Conservation (phyloP, 2,888 invertebrate genomes). For the Limnephilus marmoratus region DNA sequence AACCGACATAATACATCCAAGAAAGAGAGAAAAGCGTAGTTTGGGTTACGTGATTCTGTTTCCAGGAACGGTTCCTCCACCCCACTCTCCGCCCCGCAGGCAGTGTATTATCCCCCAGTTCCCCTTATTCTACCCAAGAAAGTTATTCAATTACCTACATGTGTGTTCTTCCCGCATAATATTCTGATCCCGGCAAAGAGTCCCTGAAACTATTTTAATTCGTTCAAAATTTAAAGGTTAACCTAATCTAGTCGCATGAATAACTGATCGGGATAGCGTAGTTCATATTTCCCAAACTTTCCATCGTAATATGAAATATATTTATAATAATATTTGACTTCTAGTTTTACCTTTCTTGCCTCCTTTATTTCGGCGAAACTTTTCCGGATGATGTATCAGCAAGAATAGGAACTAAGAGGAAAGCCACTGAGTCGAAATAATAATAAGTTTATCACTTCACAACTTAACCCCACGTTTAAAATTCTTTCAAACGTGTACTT, state of each 20-base stretch:
- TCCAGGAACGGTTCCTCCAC: neutral
- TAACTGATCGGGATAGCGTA: slow-evolving; percentile 5
- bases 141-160: slow-evolving; percentile 66
- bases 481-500: neutral
- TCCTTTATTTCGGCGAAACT: neutral
- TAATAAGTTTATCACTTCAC: neutral
- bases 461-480: neutral
- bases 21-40: neutral
- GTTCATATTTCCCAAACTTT: neutral
- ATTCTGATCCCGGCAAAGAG: slow-evolving; percentile 39
- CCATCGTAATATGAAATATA: neutral
- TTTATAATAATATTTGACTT: slow-evolving; percentile 14
- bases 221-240: slow-evolving; percentile 37
- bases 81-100: neutral
- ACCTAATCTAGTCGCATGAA: slow-evolving; percentile 28
- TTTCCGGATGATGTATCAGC: neutral
- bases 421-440: neutral
- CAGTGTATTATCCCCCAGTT: slow-evolving; percentile 33
- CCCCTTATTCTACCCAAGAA: slow-evolving; percentile 53
- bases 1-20: neutral
- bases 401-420: neutral
- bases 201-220: slow-evolving; percentile 43
- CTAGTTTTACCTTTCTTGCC: neutral
- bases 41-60: slow-evolving; percentile 2
- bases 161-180: slow-evolving; percentile 60